These are phyloP conservation scores for Aricia agestis DNA, from an alignment of 1,140 invertebrate genomes.

Conservation along the genomic window DNA sequence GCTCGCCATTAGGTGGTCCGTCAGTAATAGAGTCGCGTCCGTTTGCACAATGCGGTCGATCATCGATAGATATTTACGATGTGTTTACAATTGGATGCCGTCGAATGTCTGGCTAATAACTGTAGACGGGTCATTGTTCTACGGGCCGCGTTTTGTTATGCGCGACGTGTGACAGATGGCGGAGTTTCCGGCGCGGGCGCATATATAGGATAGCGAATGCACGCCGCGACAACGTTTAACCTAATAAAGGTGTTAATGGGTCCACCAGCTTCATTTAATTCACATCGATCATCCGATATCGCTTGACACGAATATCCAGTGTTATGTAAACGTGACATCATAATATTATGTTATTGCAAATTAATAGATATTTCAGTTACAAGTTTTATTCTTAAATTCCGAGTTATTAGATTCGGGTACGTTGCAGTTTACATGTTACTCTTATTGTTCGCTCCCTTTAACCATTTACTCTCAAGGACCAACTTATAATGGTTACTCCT, in stretches of 20 bases:
- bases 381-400: too few species aligned
- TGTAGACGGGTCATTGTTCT: slow-evolving; percentile 55
- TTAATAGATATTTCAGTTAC: not conserved
- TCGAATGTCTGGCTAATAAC: slow-evolving; percentile 27
- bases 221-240: slow-evolving; percentile 33
- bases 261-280: not conserved
- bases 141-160: slow-evolving; percentile 45
- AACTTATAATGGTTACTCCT: not conserved
- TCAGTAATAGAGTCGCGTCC: not conserved
- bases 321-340: not conserved
- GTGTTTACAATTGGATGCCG: slow-evolving; percentile 12
- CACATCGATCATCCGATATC: slow-evolving; percentile 1
- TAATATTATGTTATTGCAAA: not conserved
- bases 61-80: slow-evolving; percentile 5
- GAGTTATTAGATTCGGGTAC: too few species aligned
- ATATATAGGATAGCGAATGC: slow-evolving; percentile 46
- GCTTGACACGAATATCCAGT: not conserved
- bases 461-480: too few species aligned
- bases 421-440: too few species aligned
- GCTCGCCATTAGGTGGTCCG: too few species aligned
- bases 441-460: too few species aligned
- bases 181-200: slow-evolving; percentile 50
- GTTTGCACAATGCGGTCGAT: not conserved
- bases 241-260: slow-evolving; percentile 19
- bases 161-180: slow-evolving; percentile 49